Evolutionary conservation across 2,888 invertebrate species (phyloP).

Genomic region (Anodontia alba): DNA sequence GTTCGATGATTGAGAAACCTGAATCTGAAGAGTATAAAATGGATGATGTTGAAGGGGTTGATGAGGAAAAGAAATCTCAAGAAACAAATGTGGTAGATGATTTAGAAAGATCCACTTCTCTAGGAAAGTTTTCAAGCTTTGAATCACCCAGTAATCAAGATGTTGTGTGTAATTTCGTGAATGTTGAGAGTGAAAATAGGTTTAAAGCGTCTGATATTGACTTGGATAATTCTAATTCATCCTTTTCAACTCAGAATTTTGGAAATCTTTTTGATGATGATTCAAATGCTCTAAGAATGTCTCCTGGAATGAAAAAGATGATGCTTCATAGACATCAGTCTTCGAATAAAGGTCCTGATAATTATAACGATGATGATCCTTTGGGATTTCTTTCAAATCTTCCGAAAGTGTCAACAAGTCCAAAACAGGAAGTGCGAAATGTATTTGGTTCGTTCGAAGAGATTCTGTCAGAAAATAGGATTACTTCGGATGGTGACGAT

Average conservation of each 20-base stretch:
- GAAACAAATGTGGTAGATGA: constrained; percentile 16
- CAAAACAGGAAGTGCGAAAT: constrained; percentile 30
- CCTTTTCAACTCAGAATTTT: constrained; percentile 21
- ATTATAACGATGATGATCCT: not conserved
- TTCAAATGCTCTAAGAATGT: constrained; percentile 47
- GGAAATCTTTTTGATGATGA: constrained; percentile 43
- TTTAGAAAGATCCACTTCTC: not conserved
- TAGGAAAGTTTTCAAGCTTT: constrained; percentile 7
- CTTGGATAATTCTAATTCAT: constrained; percentile 30
- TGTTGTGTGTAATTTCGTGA: constrained; percentile 10
- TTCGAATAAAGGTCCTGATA: not conserved
- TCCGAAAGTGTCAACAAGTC: not conserved
- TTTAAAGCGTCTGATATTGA: constrained; percentile 14
- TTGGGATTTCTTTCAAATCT: constrained; percentile 13
- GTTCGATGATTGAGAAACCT: not conserved
- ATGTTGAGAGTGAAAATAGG: not conserved
- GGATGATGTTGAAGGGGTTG: constrained; percentile 9
- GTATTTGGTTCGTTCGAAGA: constrained; percentile 61
- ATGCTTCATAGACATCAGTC: constrained; percentile 38
- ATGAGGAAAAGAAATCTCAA: constrained; percentile 17
- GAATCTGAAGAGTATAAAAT: constrained; percentile 5
- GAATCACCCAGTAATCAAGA: constrained; percentile 1
- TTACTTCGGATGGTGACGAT: not conserved
- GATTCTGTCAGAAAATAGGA: constrained; percentile 30
- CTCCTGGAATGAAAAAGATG: constrained; percentile 45